Evolutionary conservation across 2,797 vertebrate genomes (phyloP), one percentile per base, ranked within the genome.

Genomic region (Sebastes reedi): DNA sequence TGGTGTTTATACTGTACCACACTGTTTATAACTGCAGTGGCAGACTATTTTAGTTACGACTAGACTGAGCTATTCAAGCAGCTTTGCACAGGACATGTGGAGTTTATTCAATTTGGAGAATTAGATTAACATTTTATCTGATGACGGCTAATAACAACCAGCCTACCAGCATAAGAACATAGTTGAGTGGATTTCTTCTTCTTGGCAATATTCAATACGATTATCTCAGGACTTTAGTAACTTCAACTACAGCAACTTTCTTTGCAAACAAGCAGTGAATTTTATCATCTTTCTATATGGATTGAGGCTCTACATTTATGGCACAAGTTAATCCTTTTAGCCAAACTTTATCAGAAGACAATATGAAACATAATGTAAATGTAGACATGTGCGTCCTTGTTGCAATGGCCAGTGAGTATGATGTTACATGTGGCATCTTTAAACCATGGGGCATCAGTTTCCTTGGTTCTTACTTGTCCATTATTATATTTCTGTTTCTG

Each of bases 401-500:
- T 62, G 12, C 36, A 27, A 22, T 52, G 12, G 7, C 8, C 27
- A 18, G 9, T 14, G 25, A 61, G 18, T 58, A 22, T 22, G 22
- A 56, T 36, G 1, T 50, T 20, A 27, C 30, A 74, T 46, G 1
- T n/a, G 3, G 9, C 29, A 64, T 59, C n/a, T 65, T 59, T 54
- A 46, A 50, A 75, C 22, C 13, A 16, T 2, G 14, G 3, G 3
- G 14, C 11, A 61, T 55, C 3, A 58, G 16, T 32, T 2, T 46
- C 34, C 9, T 59, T 64, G 4, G 29, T 18, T 58, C 87, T 87
- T 90, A 92, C 93, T 73, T 88, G 50, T 91, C 84, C 71, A 81
- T 75, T 46, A 74, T 32, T 11, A 82, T 30, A 54, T 36, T 64
- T 72, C 67, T 74, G 29, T 13, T 72, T 9, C 24, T 64, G 3